A percentile compares a stretch with the other conserved stretches of the same genome.
Evolutionary conservation across 2,797 vertebrate species (phyloP).

Genomic region (Phalanger gymnotis): DNA sequence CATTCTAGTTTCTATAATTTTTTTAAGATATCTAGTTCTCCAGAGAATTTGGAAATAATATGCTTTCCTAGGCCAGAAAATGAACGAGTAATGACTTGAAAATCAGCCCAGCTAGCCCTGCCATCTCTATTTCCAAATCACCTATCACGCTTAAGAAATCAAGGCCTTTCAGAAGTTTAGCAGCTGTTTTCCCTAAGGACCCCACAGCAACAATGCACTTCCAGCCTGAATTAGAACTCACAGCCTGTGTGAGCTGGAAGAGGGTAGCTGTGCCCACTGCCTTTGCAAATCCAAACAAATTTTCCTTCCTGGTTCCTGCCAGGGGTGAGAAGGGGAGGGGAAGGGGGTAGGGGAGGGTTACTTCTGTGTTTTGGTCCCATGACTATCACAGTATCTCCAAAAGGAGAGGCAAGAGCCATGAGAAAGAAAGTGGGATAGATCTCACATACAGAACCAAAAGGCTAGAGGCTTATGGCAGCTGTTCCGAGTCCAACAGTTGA

Average conservation of each 20-base stretch:
- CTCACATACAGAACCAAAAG: background rate
- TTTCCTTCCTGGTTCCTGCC: background rate
- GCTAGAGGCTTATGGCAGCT: background rate
- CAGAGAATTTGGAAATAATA: conserved; percentile 5
- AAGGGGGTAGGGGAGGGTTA: background rate
- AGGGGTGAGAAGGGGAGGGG: background rate
- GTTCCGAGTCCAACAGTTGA: too few species aligned
- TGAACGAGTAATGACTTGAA: background rate
- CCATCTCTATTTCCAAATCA: background rate
- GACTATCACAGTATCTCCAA: background rate
- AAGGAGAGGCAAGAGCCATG: background rate
- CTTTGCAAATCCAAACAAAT: background rate
- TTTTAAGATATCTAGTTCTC: conserved; percentile 5
- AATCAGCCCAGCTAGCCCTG: background rate
- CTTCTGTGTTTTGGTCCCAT: background rate
- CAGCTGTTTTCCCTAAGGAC: background rate
- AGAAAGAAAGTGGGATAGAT: background rate
- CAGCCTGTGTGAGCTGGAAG: background rate
- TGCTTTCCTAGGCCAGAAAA: background rate
- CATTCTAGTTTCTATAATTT: background rate
- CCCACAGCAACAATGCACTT: background rate
- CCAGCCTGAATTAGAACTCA: background rate
- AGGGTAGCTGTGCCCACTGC: background rate
- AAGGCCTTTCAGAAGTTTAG: background rate
- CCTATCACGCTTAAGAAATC: conserved; percentile 28